These are phyloP conservation scores for Plotosus lineatus DNA, from an alignment of 2,113 vertebrate genomes.

Conservation along the genomic window DNA sequence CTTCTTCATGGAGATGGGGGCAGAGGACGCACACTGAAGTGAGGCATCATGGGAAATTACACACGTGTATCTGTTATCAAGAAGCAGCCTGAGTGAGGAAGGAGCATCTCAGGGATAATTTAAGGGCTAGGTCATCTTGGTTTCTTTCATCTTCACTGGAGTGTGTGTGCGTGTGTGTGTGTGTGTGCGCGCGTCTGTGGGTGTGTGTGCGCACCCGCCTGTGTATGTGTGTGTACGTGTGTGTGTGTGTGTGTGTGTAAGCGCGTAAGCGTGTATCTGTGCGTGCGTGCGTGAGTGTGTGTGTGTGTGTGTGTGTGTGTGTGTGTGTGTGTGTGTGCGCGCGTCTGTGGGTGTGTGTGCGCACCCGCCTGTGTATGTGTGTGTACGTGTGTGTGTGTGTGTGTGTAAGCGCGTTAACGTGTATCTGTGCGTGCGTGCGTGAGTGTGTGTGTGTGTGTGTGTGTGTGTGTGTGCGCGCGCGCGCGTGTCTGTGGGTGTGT, in stretches of 20 bases:
- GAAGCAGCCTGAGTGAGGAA: neutral
- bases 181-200: neutral
- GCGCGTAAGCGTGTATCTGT: neutral
- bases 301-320: no score
- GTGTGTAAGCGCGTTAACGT: neutral
- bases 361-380: neutral
- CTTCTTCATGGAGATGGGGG: constrained; percentile 1
- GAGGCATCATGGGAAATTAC: constrained; percentile 71
- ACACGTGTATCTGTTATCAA: constrained; percentile 66
- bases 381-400: neutral
- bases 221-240: neutral
- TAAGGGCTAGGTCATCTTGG: constrained; percentile 58
- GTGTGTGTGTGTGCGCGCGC: no score
- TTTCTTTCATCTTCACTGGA: constrained; percentile 57
- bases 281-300: neutral
- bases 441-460: neutral
- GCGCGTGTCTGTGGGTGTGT: neutral
- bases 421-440: neutral
- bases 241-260: neutral
- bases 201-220: neutral
- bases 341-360: neutral
- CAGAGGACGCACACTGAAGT: constrained; percentile 53
- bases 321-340: no score
- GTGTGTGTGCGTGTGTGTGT: constrained; percentile 59
- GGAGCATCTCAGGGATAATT: constrained; percentile 60